Conservation (phyloP, 2,888 invertebrate species). For the Nipponacmea schrenckii region DNA sequence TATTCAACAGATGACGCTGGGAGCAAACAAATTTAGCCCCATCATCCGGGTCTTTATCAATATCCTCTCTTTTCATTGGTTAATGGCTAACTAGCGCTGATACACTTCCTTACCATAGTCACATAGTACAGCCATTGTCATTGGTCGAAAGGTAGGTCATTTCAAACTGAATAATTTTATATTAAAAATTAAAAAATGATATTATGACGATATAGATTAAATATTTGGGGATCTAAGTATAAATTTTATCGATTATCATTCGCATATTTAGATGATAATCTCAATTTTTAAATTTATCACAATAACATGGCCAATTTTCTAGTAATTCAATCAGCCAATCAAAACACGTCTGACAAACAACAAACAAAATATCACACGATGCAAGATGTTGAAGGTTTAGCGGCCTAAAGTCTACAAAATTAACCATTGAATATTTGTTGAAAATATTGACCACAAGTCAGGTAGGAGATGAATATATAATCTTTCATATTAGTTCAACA, state of each 20-base stretch:
- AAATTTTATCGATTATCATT: background rate
- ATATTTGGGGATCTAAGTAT: too few relatives aligned
- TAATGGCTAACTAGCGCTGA: constrained; percentile 29
- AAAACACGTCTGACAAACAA: constrained; percentile 32
- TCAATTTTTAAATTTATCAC: background rate
- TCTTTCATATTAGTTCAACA: constrained; percentile 24
- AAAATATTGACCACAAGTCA: constrained; percentile 45
- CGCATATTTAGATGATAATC: background rate
- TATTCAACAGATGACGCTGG: constrained; percentile 27
- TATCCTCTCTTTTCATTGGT: constrained; percentile 23
- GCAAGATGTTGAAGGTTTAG: constrained; percentile 64
- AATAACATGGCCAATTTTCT: background rate
- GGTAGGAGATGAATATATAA: constrained; percentile 37
- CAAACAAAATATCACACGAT: constrained; percentile 48
- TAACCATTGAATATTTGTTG: constrained; percentile 56
- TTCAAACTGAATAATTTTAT: too few relatives aligned
- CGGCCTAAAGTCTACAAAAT: constrained; percentile 63
- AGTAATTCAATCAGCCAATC: constrained; percentile 35
- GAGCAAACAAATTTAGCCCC: constrained; percentile 21
- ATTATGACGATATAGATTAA: too few relatives aligned
- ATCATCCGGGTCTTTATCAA: constrained; percentile 22
- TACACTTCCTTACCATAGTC: constrained; percentile 5
- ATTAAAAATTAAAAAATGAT: too few relatives aligned
- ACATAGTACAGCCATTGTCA: background rate
- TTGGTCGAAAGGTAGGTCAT: background rate